These are phyloP conservation scores for Notarius quadriscutis DNA, from an alignment of 2,113 vertebrate species.

Conservation along the genomic window DNA sequence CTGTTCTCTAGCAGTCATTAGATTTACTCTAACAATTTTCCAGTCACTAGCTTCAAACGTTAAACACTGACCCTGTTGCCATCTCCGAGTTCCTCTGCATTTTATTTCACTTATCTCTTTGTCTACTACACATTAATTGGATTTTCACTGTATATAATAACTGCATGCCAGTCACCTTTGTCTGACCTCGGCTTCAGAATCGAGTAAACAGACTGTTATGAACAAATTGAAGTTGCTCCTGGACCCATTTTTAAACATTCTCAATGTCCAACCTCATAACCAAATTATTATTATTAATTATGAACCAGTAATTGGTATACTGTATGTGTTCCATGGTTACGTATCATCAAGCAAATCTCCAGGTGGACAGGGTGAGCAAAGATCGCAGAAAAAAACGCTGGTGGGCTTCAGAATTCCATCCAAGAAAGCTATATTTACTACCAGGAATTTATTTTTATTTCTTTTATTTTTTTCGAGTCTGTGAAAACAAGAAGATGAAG, in stretches of 20 bases:
- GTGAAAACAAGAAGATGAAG: background rate
- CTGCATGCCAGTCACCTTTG: background rate
- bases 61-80: background rate
- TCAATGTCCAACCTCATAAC: background rate
- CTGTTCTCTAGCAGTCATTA: background rate
- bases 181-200: background rate
- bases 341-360: background rate
- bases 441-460: background rate
- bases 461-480: background rate
- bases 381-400: background rate
- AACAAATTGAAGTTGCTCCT: background rate
- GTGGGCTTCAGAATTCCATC: background rate
- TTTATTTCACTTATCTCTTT: slow-evolving; percentile 13
- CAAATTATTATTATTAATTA: background rate
- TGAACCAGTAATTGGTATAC: background rate
- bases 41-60: background rate
- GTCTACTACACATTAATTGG: slow-evolving; percentile 5
- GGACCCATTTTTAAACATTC: background rate
- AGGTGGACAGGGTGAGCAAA: background rate
- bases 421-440: background rate
- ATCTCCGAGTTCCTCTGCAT: background rate
- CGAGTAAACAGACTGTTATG: background rate
- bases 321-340: background rate
- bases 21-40: background rate
- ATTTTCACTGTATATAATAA: background rate